phyloP scores from a whole-genome alignment of 1,140 invertebrate species.

The Monomorium pharaonis region DNA sequence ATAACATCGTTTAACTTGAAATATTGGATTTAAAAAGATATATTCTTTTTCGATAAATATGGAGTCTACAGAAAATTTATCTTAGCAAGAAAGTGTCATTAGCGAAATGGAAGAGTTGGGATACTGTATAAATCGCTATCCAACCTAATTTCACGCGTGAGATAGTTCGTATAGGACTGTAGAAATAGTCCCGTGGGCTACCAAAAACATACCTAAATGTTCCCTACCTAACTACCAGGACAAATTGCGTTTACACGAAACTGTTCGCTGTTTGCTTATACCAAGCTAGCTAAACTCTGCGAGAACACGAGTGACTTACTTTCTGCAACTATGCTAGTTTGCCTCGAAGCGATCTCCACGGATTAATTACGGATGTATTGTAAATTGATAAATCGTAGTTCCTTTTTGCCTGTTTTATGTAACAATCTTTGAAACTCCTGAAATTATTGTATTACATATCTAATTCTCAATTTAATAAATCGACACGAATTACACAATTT shows the following conservation, averaged over 20 bases:
- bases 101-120: neutral
- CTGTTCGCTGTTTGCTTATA: constrained; percentile 33
- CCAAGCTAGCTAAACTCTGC: neutral
- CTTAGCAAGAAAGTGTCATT: constrained; percentile 1
- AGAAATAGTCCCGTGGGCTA: constrained; percentile 39
- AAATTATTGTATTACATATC: constrained; percentile 21
- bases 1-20: neutral
- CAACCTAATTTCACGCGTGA: constrained; percentile 51
- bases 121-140: constrained; percentile 5
- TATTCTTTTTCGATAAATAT: neutral
- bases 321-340: constrained; percentile 25
- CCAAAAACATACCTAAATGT: constrained; percentile 25
- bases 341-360: constrained; percentile 4
- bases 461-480: neutral
- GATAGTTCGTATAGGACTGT: neutral
- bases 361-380: constrained; percentile 5
- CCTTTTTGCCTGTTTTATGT: neutral
- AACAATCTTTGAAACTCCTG: neutral
- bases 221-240: constrained; percentile 12
- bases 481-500: neutral
- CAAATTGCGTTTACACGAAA: constrained; percentile 46
- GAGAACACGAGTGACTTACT: constrained; percentile 42
- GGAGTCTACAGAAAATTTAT: neutral
- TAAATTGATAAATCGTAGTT: no score
- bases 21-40: neutral